Base-by-base conservation (phyloP, 2,888 invertebrate genomes). In the Blomia tropicalis region DNA sequence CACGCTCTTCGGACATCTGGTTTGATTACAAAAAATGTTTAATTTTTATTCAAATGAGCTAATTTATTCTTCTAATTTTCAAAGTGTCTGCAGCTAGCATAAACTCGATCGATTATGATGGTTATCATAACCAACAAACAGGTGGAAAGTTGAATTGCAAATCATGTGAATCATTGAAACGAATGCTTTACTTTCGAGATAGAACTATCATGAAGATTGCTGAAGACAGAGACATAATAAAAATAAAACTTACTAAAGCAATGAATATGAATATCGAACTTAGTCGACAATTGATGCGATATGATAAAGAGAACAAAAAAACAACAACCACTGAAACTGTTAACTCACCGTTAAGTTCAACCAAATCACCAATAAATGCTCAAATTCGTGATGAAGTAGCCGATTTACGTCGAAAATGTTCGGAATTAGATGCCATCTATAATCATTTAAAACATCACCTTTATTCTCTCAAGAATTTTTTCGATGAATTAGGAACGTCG, bases 231-330 rank as follows among this genome's bases (percentile, higher is more conserved):
- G 62, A 62, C 22, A 19, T 44, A 25, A 3, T 62, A 3, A 62
- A 62, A 44, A 32, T 62, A 1, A 62, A 56, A 58, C 31, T 62
- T 17, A 62, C 62, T 5, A 1, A 36, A 56, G 29, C 41, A 3
- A 32, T 54, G 36, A 62, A 62, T 27, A 54, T 44, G 22, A 62
- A 62, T 23, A 62, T 62, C 56, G 56, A 62, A 23, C 31, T 62
- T 29, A 62, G 27, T 2, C 54, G 41, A 56, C 54, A 41, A 43
- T 22, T 62, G 7, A 58, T 54, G n/a, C 17, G 44, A 44, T 29
- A 47, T n/a, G 7, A 47, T 11, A 47, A 47, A 27, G 27, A 11
- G 14, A 11, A 7, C 17, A 17, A 17, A 11, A 7, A 36, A 36
- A 7, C 36, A 17, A 7, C 17, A 11, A 14, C 22, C n/a, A 7